Percentiles rank a stretch among this genome's conserved stretches.
Evolutionary conservation across 2,888 invertebrate species (phyloP).

Genomic region (Noctua janthina): DNA sequence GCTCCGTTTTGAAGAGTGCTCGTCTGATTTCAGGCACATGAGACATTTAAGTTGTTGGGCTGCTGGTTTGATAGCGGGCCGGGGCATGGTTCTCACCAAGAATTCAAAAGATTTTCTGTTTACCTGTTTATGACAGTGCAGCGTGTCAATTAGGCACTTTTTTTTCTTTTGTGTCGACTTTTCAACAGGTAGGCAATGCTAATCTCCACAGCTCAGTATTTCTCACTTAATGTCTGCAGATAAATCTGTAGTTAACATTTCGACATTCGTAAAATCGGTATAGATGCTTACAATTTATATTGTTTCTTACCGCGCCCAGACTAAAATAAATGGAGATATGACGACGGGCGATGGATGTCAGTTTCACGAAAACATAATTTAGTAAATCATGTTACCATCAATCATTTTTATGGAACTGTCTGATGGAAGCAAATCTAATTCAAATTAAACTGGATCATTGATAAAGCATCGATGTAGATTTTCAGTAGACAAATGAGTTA

Average conservation of each 20-base stretch:
- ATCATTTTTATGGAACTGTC: slow-evolving; percentile 32
- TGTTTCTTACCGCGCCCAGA: slow-evolving; percentile 16
- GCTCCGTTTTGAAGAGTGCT: not conserved
- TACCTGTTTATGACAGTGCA: not conserved
- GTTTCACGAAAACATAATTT: slow-evolving; percentile 33
- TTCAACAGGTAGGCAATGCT: not conserved
- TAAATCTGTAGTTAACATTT: slow-evolving; percentile 50
- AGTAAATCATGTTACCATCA: slow-evolving; percentile 8
- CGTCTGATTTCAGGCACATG: not conserved
- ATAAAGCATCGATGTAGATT: not conserved
- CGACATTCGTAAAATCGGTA: slow-evolving; percentile 26
- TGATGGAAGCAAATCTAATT: slow-evolving; percentile 15
- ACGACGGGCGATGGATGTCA: slow-evolving; percentile 22
- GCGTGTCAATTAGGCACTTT: not conserved
- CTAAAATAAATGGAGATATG: slow-evolving; percentile 34
- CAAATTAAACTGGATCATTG: slow-evolving; percentile 12
- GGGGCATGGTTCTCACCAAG: not conserved
- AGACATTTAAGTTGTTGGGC: not conserved
- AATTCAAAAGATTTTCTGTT: not conserved
- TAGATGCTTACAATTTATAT: slow-evolving; percentile 42
- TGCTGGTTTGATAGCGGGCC: not conserved
- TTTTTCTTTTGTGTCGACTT: not conserved
- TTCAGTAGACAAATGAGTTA: not conserved
- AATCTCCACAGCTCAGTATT: slow-evolving; percentile 21
- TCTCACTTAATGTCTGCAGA: slow-evolving; percentile 18